Evolutionary conservation across 2,888 invertebrate species (phyloP).

Genomic region (Lithosia quadra): DNA sequence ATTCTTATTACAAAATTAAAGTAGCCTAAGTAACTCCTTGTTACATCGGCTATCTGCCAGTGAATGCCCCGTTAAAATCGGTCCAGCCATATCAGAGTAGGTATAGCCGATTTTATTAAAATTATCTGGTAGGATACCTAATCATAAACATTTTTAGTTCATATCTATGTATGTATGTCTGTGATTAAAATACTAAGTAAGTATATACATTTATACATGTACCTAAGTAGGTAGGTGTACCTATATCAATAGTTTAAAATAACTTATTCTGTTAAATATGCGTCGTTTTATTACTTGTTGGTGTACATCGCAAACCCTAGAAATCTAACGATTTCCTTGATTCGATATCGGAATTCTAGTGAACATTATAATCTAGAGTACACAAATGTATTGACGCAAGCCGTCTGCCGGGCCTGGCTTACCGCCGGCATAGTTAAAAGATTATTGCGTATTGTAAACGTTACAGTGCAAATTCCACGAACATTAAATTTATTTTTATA

Average conservation of each 20-base stretch:
- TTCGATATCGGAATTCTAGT: conserved; percentile 51
- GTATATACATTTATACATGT: background rate
- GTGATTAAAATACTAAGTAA: too few species aligned
- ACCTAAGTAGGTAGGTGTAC: background rate
- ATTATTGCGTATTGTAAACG: background rate
- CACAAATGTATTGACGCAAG: conserved; percentile 18
- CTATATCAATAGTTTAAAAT: background rate
- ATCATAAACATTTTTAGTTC: too few species aligned
- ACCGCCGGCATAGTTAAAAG: background rate
- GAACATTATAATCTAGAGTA: conserved; percentile 15
- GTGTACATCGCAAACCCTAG: conserved; percentile 35
- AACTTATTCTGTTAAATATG: background rate
- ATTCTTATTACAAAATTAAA: too few species aligned
- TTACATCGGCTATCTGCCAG: too few species aligned
- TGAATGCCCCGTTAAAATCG: too few species aligned
- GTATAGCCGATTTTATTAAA: too few species aligned
- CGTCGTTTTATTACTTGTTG: conserved; percentile 6
- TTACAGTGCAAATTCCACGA: too few species aligned
- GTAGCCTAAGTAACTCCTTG: too few species aligned
- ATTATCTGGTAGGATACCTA: too few species aligned
- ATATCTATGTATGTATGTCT: too few species aligned
- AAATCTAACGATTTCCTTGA: conserved; percentile 43
- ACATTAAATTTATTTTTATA: too few species aligned
- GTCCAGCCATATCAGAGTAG: too few species aligned
- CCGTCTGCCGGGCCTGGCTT: background rate